Conservation (phyloP, 2,888 invertebrate species). For the Xestoiulus laeticollis region DNA sequence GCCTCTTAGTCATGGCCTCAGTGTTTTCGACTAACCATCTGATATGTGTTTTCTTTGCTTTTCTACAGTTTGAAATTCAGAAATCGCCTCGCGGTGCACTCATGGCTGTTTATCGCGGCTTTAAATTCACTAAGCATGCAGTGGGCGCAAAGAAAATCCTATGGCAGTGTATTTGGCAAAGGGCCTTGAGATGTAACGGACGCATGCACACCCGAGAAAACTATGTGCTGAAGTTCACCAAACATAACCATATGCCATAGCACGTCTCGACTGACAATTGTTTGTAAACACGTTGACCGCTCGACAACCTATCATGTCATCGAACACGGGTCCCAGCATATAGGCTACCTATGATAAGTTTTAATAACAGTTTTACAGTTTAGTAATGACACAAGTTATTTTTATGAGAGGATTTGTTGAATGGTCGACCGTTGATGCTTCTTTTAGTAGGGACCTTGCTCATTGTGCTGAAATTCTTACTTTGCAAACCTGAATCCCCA, state of each 20-base stretch:
- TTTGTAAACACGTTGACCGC: too few relatives aligned
- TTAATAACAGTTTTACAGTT: too few relatives aligned
- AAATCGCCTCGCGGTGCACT: constrained; percentile 24
- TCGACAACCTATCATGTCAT: too few relatives aligned
- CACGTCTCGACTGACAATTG: neutral
- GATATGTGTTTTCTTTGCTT: neutral
- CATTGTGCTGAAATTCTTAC: neutral
- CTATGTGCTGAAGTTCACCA: neutral
- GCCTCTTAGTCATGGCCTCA: constrained; percentile 34
- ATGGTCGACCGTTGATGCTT: too few relatives aligned
- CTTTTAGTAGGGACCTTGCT: too few relatives aligned
- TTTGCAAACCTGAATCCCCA: neutral
- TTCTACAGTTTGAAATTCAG: constrained; percentile 23
- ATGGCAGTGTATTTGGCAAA: neutral
- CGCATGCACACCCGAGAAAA: constrained; percentile 21
- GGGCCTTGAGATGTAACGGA: neutral
- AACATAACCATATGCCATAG: neutral
- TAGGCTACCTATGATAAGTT: too few relatives aligned
- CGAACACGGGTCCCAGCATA: too few relatives aligned
- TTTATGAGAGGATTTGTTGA: too few relatives aligned
- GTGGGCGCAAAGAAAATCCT: constrained; percentile 31
- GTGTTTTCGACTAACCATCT: constrained; percentile 10
- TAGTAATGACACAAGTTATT: too few relatives aligned
- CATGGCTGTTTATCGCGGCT: neutral
- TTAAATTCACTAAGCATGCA: neutral